A percentile compares a stretch with the other conserved stretches of the same genome.
These are phyloP conservation scores for Lagopus muta DNA, from an alignment of 2,113 vertebrate genomes.

Conservation along the genomic window DNA sequence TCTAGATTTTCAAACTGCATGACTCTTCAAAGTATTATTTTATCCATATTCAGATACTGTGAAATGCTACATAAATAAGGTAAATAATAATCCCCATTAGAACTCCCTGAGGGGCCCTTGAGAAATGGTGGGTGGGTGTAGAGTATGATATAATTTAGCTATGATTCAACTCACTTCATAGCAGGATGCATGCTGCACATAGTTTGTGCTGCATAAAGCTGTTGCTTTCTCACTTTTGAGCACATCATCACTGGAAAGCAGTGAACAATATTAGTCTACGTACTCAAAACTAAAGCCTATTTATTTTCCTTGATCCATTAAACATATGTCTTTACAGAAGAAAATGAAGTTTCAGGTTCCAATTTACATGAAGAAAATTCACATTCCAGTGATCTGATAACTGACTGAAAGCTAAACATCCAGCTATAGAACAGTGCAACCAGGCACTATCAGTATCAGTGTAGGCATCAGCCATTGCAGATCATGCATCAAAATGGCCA, in stretches of 20 bases:
- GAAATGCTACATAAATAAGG: not conserved
- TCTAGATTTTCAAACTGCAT: not conserved
- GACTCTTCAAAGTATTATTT: not conserved
- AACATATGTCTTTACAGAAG: not conserved
- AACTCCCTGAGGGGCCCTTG: not conserved
- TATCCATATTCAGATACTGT: not conserved
- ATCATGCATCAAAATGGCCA: not conserved
- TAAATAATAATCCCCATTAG: not conserved
- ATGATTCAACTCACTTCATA: not conserved
- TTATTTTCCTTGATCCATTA: not conserved
- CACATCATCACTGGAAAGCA: fast-evolving
- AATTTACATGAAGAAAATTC: not conserved
- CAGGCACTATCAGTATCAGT: not conserved
- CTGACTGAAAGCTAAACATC: not conserved
- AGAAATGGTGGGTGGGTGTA: fast-evolving
- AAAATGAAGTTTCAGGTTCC: not conserved
- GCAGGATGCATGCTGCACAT: not conserved
- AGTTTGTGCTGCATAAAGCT: not conserved
- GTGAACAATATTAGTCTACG: not conserved
- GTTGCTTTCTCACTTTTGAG: not conserved
- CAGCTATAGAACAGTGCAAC: not conserved
- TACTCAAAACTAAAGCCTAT: not conserved
- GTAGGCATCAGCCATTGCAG: not conserved
- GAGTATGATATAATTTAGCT: not conserved
- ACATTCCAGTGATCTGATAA: not conserved